Percentiles rank a stretch among this genome's conserved stretches.
Evolutionary conservation across 2,888 invertebrate species (phyloP).

Genomic region (Hypomecis atomaria): DNA sequence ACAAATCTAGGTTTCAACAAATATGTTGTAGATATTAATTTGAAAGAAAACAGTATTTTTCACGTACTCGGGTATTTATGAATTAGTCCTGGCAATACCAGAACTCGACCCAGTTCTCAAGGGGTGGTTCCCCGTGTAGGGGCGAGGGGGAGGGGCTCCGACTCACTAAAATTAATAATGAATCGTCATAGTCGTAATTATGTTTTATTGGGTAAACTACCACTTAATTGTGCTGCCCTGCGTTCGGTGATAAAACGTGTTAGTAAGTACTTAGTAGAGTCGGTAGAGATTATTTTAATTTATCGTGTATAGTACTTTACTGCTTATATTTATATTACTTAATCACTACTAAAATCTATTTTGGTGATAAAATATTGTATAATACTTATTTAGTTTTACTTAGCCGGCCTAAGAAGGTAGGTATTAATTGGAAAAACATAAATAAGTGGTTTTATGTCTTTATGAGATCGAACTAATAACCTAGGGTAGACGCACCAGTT

Average conservation of each 20-base stretch:
- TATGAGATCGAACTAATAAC: too few species aligned
- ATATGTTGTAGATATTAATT: too few species aligned
- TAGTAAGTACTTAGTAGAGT: slow-evolving; percentile 8
- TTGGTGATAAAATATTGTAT: too few species aligned
- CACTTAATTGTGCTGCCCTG: slow-evolving; percentile 12
- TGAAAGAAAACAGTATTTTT: not conserved
- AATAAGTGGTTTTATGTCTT: too few species aligned
- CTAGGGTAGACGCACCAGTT: too few species aligned
- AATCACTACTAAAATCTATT: not conserved
- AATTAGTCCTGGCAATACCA: slow-evolving; percentile 1
- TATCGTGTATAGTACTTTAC: slow-evolving; percentile 1
- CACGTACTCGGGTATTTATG: not conserved
- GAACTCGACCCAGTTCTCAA: slow-evolving; percentile 66
- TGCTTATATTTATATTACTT: not conserved
- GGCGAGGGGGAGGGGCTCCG: slow-evolving; percentile 40
- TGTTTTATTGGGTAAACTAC: slow-evolving; percentile 52
- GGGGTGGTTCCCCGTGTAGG: slow-evolving; percentile 47
- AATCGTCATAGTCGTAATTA: slow-evolving; percentile 63
- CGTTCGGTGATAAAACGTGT: slow-evolving; percentile 15
- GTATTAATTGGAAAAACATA: too few species aligned
- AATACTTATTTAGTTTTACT: too few species aligned
- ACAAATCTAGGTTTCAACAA: too few species aligned
- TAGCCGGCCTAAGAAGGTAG: too few species aligned
- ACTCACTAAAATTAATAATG: slow-evolving; percentile 69
- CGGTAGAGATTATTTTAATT: slow-evolving; percentile 6